phyloP scores from a whole-genome alignment of 2,888 invertebrate genomes.

The Drosophila ustulata region DNA sequence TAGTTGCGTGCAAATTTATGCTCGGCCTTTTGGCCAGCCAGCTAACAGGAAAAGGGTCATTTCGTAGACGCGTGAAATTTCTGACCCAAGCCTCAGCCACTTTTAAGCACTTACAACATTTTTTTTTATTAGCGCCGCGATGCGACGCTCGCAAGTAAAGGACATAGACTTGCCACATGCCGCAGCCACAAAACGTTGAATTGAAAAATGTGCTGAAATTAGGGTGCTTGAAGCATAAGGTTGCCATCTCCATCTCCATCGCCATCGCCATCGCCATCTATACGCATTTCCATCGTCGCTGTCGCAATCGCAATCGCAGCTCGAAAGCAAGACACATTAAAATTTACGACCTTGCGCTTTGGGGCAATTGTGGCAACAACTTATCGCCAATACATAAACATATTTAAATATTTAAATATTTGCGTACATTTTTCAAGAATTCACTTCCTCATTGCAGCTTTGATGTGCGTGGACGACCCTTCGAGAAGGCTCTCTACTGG shows the following conservation, averaged over 20 bases:
- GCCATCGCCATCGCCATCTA: not conserved
- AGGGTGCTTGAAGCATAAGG: constrained; percentile 48
- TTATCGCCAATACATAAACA: constrained; percentile 63
- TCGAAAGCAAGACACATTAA: constrained; percentile 51
- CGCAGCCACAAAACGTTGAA: constrained; percentile 56
- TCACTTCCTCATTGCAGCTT: constrained; percentile 87
- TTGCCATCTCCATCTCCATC: not conserved
- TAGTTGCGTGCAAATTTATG: constrained; percentile 81
- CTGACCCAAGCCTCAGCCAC: constrained; percentile 49
- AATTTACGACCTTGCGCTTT: constrained; percentile 62
- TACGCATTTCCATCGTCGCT: too few relatives aligned
- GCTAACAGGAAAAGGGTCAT: constrained; percentile 77
- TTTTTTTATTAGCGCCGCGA: constrained; percentile 46
- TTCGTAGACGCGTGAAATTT: constrained; percentile 77
- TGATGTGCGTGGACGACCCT: constrained; percentile 93
- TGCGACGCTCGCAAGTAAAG: constrained; percentile 26
- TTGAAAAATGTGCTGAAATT: constrained; percentile 69
- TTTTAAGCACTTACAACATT: constrained; percentile 40
- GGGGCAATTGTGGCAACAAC: constrained; percentile 58
- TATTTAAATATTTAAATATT: constrained; percentile 28
- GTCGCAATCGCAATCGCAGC: constrained; percentile 2
- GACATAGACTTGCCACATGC: constrained; percentile 21
- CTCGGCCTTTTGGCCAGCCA: constrained; percentile 55
- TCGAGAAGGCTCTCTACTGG: constrained; percentile 93
- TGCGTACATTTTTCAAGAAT: not conserved